These are phyloP conservation scores for Eospalax fontanierii DNA, from an alignment of 2,797 vertebrate genomes.

Conservation along the genomic window DNA sequence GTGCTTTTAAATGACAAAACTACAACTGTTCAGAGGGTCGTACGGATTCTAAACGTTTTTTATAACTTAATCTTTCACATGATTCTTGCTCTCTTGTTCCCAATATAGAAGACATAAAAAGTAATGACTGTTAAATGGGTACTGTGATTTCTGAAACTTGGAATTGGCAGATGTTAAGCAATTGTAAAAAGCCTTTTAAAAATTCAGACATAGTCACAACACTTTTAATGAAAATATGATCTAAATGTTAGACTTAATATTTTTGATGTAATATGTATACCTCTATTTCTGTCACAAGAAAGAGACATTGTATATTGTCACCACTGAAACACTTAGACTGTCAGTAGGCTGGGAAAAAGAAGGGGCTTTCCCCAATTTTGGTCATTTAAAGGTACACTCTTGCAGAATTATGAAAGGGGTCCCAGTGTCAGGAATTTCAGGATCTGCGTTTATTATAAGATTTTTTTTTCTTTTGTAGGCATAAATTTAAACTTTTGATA, in stretches of 20 bases:
- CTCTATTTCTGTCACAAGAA: background rate
- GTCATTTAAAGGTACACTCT: background rate
- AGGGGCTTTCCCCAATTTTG: conserved; percentile 18
- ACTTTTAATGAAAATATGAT: background rate
- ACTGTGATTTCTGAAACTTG: conserved; percentile 45
- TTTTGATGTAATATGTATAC: background rate
- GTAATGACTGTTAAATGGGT: conserved; percentile 29
- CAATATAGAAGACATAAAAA: conserved; percentile 55
- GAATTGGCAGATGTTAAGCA: conserved; percentile 55
- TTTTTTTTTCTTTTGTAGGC: conserved; percentile 65
- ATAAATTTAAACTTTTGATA: conserved; percentile 71
- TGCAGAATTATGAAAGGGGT: conserved; percentile 61
- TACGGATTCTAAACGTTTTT: conserved; percentile 61
- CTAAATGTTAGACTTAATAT: conserved; percentile 41
- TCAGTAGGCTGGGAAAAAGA: background rate
- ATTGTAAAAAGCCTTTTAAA: conserved; percentile 43
- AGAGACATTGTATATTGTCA: background rate
- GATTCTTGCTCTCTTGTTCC: conserved; percentile 57
- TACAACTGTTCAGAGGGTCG: conserved; percentile 61
- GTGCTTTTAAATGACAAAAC: conserved; percentile 75
- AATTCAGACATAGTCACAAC: background rate
- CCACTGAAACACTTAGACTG: background rate
- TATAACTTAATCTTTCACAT: conserved; percentile 74
- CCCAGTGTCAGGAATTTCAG: conserved; percentile 23
- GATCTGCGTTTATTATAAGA: conserved; percentile 22